Conservation (phyloP, 2,888 invertebrate genomes). For the Napeogenes inachia region DNA sequence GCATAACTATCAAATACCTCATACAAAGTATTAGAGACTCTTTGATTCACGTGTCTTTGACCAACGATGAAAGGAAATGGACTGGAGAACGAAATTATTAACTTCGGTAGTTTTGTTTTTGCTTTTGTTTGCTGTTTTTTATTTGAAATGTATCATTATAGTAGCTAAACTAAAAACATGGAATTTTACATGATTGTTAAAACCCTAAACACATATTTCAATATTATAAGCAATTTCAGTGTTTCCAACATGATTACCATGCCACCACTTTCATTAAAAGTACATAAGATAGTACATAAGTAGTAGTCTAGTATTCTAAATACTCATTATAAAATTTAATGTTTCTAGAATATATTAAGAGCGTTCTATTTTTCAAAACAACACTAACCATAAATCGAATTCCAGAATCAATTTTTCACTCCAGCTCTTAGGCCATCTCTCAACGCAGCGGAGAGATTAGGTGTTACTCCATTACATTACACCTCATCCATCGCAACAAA, state of each 20-base stretch:
- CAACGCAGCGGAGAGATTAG: slow-evolving; percentile 22
- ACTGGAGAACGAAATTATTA: slow-evolving; percentile 13
- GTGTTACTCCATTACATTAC: slow-evolving; percentile 32
- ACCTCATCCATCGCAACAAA: slow-evolving; percentile 46
- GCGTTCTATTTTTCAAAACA: background rate
- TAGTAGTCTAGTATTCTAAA: no score
- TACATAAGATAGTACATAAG: no score
- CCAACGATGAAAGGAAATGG: slow-evolving; percentile 20
- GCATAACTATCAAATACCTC: slow-evolving; percentile 18
- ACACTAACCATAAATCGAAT: background rate
- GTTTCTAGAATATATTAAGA: background rate
- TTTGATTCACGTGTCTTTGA: slow-evolving; percentile 14
- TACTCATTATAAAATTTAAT: background rate
- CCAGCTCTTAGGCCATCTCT: slow-evolving; percentile 24
- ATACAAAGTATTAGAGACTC: slow-evolving; percentile 27
- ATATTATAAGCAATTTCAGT: no score
- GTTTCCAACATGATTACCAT: no score
- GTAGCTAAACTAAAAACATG: no score
- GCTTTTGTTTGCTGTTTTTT: background rate
- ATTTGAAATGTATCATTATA: no score
- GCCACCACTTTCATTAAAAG: no score
- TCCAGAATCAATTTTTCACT: slow-evolving; percentile 2
- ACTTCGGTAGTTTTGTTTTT: slow-evolving; percentile 7
- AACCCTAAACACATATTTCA: no score
- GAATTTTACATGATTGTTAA: no score